Evolutionary conservation across 2,888 invertebrate genomes (phyloP).

Genomic region (Orthosia gracilis): DNA sequence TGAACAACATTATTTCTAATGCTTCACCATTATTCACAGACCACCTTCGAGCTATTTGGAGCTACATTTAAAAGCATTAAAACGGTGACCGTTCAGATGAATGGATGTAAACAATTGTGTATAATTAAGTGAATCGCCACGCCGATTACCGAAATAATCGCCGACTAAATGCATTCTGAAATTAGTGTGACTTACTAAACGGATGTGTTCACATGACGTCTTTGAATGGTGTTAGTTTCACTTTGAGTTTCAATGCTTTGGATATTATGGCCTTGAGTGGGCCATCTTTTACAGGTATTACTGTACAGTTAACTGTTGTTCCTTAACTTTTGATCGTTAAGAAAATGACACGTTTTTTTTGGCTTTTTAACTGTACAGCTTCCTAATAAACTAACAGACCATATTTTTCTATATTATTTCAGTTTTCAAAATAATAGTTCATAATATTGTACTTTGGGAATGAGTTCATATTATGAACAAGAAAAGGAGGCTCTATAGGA

Average conservation of each 20-base stretch:
- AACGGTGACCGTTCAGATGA: conserved; percentile 75
- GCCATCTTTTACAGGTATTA: background rate
- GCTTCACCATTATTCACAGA: conserved; percentile 52
- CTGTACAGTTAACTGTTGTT: background rate
- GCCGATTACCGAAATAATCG: conserved; percentile 82
- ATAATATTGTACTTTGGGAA: background rate
- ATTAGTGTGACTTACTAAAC: conserved; percentile 79
- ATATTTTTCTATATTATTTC: background rate
- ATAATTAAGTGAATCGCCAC: conserved; percentile 83
- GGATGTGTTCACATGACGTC: conserved; percentile 75
- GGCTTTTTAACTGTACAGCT: background rate
- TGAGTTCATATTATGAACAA: background rate
- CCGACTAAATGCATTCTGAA: conserved; percentile 81
- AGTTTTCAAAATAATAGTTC: background rate
- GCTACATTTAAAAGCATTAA: conserved; percentile 77
- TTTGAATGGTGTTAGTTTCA: conserved; percentile 24
- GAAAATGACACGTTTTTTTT: background rate
- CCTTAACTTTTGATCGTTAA: background rate
- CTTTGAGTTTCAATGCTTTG: conserved; percentile 12
- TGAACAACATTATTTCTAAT: conserved; percentile 37
- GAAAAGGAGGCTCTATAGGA: background rate
- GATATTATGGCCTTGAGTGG: background rate
- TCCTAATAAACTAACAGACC: background rate
- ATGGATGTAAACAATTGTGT: conserved; percentile 81
- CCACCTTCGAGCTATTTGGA: conserved; percentile 78